phyloP scores from a whole-genome alignment of 2,797 vertebrate species.

The Crypturellus tataupa region DNA sequence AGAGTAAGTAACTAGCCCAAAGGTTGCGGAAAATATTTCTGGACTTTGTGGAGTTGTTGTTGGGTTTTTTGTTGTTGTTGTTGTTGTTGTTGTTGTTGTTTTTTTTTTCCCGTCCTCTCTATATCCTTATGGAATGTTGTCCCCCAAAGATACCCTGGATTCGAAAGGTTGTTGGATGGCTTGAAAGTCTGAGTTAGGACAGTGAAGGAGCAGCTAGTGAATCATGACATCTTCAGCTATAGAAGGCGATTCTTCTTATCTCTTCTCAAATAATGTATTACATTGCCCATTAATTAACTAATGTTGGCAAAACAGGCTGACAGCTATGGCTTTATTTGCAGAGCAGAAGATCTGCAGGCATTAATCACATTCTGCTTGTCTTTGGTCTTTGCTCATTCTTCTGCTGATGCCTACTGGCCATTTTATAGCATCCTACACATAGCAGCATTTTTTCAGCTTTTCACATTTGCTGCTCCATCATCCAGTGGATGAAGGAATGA shows the following conservation, averaged over 20 bases:
- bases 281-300: neutral
- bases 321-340: neutral
- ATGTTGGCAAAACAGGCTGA: neutral
- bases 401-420: neutral
- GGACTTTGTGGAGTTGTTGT: neutral
- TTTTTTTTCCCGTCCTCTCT: too few species aligned
- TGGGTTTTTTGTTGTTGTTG: neutral
- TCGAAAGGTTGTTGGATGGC: neutral
- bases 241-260: neutral
- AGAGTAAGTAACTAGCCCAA: neutral
- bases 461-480: neutral
- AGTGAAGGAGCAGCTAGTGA: neutral
- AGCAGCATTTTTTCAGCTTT: neutral
- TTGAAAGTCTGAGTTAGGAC: neutral
- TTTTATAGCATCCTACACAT: neutral
- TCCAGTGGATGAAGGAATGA: neutral
- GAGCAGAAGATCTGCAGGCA: neutral
- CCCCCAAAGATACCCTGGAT: neutral
- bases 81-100: neutral
- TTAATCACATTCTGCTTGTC: neutral
- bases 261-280: neutral
- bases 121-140: neutral
- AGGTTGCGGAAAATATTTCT: conserved; percentile 6
- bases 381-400: neutral
- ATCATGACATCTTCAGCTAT: neutral